Base-by-base conservation (phyloP, 2,888 invertebrate genomes). In the Prionchulus punctatus region DNA sequence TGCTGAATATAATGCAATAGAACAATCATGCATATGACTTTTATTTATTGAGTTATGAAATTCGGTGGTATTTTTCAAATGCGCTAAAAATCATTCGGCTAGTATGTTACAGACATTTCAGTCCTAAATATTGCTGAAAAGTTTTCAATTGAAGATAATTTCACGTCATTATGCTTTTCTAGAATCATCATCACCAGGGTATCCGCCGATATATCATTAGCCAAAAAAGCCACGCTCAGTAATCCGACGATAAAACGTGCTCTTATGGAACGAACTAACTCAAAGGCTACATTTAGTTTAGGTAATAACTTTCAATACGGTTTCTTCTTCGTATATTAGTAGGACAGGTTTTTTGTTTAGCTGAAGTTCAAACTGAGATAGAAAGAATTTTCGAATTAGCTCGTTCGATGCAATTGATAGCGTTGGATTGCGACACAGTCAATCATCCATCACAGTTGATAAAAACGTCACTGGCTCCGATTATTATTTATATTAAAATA, bases 381-480 rank as follows among this genome's bases (percentile, higher is more conserved):
- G 96, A 96, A 77, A 80, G 96, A 73, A 96, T 96, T 77, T 96
- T 96, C 76, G 94, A 96, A 77, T 78, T 96, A 73, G 92, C 94
- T 62, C 81, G 92, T 67, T 89, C 90, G 59, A 79, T 94, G 62
- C 80, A 81, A 72, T 62, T 76, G 57, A 91, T 94, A 65, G 91
- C 94, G 65, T 79, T 96, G 71, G 96, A 96, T 79, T 96, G 96
- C 79, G 96, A 96, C 80, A 96, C 94, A 68, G 92, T 96, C 76
- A 96, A 96, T 79, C 96, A 96, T 78, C 96, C 96, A 64, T 91
- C 92, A 71, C 96, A 96, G 77, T 81, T 96, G 71, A 88, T 89
- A 71, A 96, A 96, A 81, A 96, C 96, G 64, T 91, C 91, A 62
- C 79, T 96, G 72, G 92, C 94, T 66, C 96, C 96, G 67, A 90